Conservation (phyloP, 2,888 invertebrate genomes). For the Athrips mouffetella region DNA sequence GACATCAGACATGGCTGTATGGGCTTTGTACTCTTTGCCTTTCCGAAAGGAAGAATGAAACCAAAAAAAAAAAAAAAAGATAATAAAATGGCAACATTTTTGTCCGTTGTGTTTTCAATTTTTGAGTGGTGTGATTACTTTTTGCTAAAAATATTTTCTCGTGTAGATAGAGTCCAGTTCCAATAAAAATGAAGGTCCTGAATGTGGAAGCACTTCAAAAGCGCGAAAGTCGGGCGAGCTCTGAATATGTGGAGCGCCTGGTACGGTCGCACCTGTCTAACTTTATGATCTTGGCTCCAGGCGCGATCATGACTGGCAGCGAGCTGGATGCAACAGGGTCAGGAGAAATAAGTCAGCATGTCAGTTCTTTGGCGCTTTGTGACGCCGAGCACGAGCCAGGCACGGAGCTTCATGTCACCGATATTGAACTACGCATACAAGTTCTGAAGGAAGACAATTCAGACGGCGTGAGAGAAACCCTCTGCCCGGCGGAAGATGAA, state of each 20-base stretch:
- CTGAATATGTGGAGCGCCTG: not conserved
- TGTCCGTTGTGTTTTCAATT: too few species aligned
- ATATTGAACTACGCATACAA: not conserved
- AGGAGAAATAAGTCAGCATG: slow-evolving; percentile 3
- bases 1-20: too few species aligned
- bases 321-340: not conserved
- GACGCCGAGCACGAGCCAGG: slow-evolving; percentile 7
- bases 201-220: slow-evolving; percentile 12
- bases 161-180: too few species aligned
- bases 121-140: too few species aligned
- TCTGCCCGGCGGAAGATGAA: slow-evolving; percentile 2
- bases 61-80: too few species aligned
- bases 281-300: not conserved
- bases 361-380: not conserved
- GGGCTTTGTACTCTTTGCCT: too few species aligned
- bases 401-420: not conserved
- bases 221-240: slow-evolving; percentile 3
- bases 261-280: not conserved
- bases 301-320: not conserved
- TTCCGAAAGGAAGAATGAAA: too few species aligned
- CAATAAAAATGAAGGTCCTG: slow-evolving; percentile 5
- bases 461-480: not conserved
- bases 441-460: not conserved
- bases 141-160: too few species aligned
- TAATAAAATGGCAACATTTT: too few species aligned